Base-by-base conservation (phyloP, 2,113 vertebrate genomes). In the Canis aureus region DNA sequence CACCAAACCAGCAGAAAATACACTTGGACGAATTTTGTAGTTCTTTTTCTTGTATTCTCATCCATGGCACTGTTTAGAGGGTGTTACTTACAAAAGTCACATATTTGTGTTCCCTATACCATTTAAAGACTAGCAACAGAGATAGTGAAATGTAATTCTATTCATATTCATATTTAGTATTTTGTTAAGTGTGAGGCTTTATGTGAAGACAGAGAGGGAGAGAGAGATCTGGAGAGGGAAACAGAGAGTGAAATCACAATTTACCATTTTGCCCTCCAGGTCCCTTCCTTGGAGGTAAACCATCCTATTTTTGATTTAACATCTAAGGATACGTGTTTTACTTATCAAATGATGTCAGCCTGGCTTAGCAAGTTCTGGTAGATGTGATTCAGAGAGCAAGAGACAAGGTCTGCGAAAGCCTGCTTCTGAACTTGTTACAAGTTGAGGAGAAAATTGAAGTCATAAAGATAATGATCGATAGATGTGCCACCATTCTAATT, bases 401-500 rank as follows among this genome's bases (percentile, higher is more conserved):
- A 55, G 62, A 87, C 69, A 81, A 53, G 35, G 55, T 87, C 94
- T 66, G 57, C 35, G 86, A 73, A 96, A 90, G 57, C 32, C n/a
- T 19, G 35, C 84, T 79, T 69, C 57, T 8, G 82, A 83, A 53
- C n/a, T 71, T 89, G 35, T 25, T 92, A n/a, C 17, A 93, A 6
- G 78, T 88, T 3, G 38, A 79, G n/a, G 88, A 76, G 97, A 98
- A 97, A 98, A 80, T 0, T 94, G 79, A 98, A 98, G 94, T 35
- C 71, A 83, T 91, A 97, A 95, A 97, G 86, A 97, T 79, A 96
- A 71, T 76, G 97, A 98, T 91, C 1, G 0, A 69, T 84, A 92
- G 83, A 91, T 49, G 80, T 29, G 83, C 35, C 82, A 32, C 83
- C 91, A 43, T 96, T 98, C 93, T 59, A 94, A 84, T 89, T 76